These are phyloP conservation scores for Euproctis similis DNA, from an alignment of 2,888 invertebrate species.

Conservation along the genomic window DNA sequence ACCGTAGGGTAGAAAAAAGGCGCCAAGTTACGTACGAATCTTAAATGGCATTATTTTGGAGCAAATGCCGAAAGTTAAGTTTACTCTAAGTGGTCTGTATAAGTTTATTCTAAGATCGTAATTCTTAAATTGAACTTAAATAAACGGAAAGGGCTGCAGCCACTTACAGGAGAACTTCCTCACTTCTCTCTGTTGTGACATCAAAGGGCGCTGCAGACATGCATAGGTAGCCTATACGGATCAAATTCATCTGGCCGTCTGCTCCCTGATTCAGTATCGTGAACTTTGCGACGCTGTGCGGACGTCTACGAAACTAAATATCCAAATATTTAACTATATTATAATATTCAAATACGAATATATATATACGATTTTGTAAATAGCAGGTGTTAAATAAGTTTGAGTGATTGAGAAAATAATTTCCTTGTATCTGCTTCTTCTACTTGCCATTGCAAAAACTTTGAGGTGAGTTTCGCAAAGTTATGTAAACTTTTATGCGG, in stretches of 20 bases:
- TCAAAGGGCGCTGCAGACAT: conserved; percentile 18
- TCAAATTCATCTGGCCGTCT: conserved; percentile 11
- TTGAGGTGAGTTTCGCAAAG: conserved; percentile 20
- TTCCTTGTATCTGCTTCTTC: too few species aligned
- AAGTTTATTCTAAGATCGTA: too few species aligned
- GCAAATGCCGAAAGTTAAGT: too few species aligned
- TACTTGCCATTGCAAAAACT: too few species aligned
- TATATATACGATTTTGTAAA: conserved; percentile 6
- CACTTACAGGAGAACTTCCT: conserved; percentile 13
- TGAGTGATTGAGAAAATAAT: too few species aligned
- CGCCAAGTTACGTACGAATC: too few species aligned
- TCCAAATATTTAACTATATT: conserved; percentile 1
- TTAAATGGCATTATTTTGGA: too few species aligned
- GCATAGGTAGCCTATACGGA: conserved; percentile 11
- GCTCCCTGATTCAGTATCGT: conserved; percentile 15
- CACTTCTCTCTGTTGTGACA: conserved; percentile 8
- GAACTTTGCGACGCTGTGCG: conserved; percentile 13
- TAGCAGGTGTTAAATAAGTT: too few species aligned
- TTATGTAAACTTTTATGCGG: conserved; percentile 17
- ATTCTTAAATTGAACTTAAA: too few species aligned
- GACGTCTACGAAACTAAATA: conserved; percentile 12
- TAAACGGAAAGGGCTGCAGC: conserved; percentile 15
- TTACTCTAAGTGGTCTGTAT: too few species aligned
- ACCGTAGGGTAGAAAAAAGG: too few species aligned
- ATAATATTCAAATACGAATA: conserved; percentile 1